phyloP scores from a whole-genome alignment of 2,113 vertebrate genomes.

The Chunga burmeisteri region DNA sequence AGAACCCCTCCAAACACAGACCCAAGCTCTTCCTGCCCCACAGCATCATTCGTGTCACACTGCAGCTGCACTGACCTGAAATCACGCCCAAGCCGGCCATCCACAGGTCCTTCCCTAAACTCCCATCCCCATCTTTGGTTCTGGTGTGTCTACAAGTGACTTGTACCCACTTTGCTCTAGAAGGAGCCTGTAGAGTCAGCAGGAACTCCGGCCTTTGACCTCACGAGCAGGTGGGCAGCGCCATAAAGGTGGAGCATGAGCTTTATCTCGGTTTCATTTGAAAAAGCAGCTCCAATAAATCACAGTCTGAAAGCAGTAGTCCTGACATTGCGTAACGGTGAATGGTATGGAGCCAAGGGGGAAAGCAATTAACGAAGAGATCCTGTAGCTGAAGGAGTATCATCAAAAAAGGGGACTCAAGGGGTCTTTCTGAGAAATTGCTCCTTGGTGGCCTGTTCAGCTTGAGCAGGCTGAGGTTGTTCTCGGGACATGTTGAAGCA shows the following conservation, averaged over 20 bases:
- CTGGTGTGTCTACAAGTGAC: background rate
- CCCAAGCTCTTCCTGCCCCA: background rate
- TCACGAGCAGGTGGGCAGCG: background rate
- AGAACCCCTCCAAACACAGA: background rate
- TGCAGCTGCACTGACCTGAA: background rate
- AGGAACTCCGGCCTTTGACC: background rate
- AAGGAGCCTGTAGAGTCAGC: background rate
- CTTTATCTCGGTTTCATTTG: background rate
- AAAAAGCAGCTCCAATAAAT: background rate
- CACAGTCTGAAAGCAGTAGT: background rate
- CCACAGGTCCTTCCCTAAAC: background rate
- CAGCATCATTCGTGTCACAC: background rate
- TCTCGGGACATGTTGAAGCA: background rate
- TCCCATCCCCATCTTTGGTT: background rate
- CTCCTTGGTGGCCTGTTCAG: background rate
- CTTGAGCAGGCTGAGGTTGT: background rate
- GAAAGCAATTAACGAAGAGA: background rate
- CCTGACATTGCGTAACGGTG: accelerated
- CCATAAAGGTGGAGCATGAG: background rate
- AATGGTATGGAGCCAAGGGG: background rate
- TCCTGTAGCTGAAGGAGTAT: background rate
- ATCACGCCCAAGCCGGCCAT: background rate
- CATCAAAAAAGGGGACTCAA: background rate
- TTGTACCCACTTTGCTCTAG: background rate
- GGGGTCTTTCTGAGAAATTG: background rate